A percentile compares a stretch with the other conserved stretches of the same genome.
These are phyloP conservation scores for Nysson spinosus DNA, from an alignment of 2,888 invertebrate genomes.

Conservation along the genomic window DNA sequence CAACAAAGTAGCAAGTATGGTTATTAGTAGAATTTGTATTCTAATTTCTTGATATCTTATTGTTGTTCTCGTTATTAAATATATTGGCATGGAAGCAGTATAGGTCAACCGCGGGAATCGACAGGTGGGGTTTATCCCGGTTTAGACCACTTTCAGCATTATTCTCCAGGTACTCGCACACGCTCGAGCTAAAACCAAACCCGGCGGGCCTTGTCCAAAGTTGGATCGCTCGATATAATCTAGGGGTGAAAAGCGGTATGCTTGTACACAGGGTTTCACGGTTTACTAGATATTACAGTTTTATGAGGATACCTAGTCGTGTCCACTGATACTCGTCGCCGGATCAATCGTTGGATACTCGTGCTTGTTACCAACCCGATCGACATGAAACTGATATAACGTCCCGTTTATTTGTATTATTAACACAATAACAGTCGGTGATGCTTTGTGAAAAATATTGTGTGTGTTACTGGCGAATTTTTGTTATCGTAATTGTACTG, in stretches of 20 bases:
- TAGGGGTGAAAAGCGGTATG: not conserved
- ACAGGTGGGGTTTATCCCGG: constrained; percentile 27
- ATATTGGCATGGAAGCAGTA: not conserved
- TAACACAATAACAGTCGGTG: no score
- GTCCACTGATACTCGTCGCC: no score
- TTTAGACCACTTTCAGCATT: not conserved
- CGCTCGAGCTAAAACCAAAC: not conserved
- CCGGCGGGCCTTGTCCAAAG: not conserved
- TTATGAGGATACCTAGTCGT: not conserved
- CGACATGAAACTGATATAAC: no score
- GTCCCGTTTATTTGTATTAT: no score
- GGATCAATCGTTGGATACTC: not conserved
- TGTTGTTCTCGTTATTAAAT: not conserved
- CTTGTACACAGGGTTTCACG: not conserved
- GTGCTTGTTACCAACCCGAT: not conserved
- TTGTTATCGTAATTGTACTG: no score
- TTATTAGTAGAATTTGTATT: no score
- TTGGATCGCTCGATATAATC: not conserved
- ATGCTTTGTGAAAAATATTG: no score
- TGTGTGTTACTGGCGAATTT: no score
- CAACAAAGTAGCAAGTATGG: no score
- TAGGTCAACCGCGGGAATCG: constrained; percentile 14
- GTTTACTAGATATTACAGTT: no score
- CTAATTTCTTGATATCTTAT: no score
- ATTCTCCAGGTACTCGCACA: not conserved